Evolutionary conservation across 2,797 vertebrate genomes (phyloP), one percentile per base, ranked within the genome.

Genomic region (Sebastolobus alascanus): DNA sequence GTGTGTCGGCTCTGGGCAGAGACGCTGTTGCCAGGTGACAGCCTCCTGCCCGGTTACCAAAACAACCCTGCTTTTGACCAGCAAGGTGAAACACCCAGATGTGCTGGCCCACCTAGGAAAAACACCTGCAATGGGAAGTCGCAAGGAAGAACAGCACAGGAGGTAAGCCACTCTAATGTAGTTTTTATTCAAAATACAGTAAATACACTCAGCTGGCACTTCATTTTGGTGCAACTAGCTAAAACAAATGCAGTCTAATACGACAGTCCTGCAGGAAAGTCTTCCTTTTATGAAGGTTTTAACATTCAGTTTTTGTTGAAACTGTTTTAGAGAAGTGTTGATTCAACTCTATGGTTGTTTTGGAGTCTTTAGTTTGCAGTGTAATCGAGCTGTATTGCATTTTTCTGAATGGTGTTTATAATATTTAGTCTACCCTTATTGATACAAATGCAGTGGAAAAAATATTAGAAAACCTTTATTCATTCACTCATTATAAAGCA

Each of bases 1-100:
- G 97, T 99, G 68, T 99, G 99, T 93, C 97, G 98, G 22, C 96
- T 99, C 35, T 99, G 99, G 98, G 97, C 97, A 79, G 98, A 99
- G 93, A 99, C 98, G 1, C 93, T 99, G 90, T 95, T 99, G 93
- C 99, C 99, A 29, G 98, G 97, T 85, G 98, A 99, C 92, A 97
- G 95, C 87, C 94, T 98, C 52, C 93, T 98, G 9, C 98, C 96
- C 1, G 96, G 96, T 89, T 92, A 94, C 90, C 95, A 95, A 85
- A 95, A 90, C 87, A 96, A 80, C 93, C 93, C 94, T 18, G 88
- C 89, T 90, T 92, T 88, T 77, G 85, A 76, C 68, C 93, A 86
- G n/a, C 67, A 87, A 11, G 63, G 71, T 29, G 96, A 97, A 90
- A 77, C 94, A 13, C 84, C 85, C 10, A 90, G 88, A 83, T 93